These are phyloP conservation scores for Chirona hameri DNA, from an alignment of 2,888 invertebrate species.

Conservation along the genomic window DNA sequence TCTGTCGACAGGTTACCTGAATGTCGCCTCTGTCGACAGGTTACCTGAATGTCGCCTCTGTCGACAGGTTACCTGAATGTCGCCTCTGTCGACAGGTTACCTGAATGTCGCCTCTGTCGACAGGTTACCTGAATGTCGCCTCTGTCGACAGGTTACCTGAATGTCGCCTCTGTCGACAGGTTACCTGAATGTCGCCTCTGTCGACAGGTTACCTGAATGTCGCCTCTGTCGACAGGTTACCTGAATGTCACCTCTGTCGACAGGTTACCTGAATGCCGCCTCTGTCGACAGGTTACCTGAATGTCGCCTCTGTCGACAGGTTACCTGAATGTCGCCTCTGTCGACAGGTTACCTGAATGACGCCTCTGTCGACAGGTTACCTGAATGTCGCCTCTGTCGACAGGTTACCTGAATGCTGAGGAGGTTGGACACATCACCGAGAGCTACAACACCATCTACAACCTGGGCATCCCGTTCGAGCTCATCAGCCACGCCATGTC, in stretches of 20 bases:
- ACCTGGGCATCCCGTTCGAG: background rate
- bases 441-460: background rate
- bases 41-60: background rate
- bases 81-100: background rate
- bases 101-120: background rate
- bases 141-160: background rate
- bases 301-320: background rate
- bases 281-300: background rate
- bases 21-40: background rate
- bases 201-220: background rate
- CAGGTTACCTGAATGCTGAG: background rate
- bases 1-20: background rate
- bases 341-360: background rate
- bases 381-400: background rate
- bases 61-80: background rate
- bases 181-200: background rate
- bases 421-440: background rate
- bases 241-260: background rate
- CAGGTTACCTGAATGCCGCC: background rate
- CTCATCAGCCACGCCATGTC: background rate
- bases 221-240: background rate
- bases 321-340: background rate
- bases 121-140: background rate
- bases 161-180: background rate
- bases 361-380: background rate